A percentile compares a stretch with the other conserved stretches of the same genome.
phyloP scores from a whole-genome alignment of 1,140 invertebrate species.

The Drosophila nannoptera region DNA sequence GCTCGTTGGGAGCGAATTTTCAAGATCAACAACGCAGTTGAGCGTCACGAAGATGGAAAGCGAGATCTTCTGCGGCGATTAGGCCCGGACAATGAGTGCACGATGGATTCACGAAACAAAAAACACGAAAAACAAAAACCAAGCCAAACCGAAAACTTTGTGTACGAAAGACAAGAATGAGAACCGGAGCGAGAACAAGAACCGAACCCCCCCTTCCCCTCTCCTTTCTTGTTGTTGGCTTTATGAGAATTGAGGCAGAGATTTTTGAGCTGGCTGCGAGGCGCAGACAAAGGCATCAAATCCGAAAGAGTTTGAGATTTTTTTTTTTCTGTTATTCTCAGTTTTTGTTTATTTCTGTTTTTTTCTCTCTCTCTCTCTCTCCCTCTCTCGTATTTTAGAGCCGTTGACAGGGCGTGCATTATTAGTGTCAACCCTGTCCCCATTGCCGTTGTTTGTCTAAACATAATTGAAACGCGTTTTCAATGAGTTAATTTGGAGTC shows the following conservation, averaged over 20 bases:
- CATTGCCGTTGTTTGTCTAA: slow-evolving; percentile 60
- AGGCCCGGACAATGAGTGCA: slow-evolving; percentile 73
- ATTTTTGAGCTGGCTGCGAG: slow-evolving; percentile 58
- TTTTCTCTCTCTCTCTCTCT: too few species aligned
- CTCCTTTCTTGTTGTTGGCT: slow-evolving; percentile 20
- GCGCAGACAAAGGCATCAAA: slow-evolving; percentile 64
- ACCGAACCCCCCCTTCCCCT: slow-evolving; percentile 55
- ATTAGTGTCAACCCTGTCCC: slow-evolving; percentile 62
- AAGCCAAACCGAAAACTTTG: slow-evolving; percentile 55
- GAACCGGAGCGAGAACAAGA: slow-evolving; percentile 72
- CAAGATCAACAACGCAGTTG: slow-evolving; percentile 74
- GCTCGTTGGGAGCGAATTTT: slow-evolving; percentile 55
- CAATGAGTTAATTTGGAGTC: slow-evolving; percentile 73
- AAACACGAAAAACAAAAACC: slow-evolving; percentile 19
- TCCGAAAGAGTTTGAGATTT: slow-evolving; percentile 49
- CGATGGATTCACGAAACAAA: slow-evolving; percentile 56
- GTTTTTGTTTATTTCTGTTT: neutral
- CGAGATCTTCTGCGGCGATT: slow-evolving; percentile 72
- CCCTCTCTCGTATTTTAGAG: slow-evolving; percentile 8
- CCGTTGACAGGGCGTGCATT: slow-evolving; percentile 36
- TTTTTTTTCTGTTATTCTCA: slow-evolving; percentile 1
- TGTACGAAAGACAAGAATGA: slow-evolving; percentile 66
- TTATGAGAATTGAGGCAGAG: slow-evolving; percentile 74
- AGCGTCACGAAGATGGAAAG: slow-evolving; percentile 76
- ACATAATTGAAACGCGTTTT: slow-evolving; percentile 75